Evolutionary conservation across 2,888 invertebrate genomes (phyloP).

Genomic region (Agriopis marginaria): DNA sequence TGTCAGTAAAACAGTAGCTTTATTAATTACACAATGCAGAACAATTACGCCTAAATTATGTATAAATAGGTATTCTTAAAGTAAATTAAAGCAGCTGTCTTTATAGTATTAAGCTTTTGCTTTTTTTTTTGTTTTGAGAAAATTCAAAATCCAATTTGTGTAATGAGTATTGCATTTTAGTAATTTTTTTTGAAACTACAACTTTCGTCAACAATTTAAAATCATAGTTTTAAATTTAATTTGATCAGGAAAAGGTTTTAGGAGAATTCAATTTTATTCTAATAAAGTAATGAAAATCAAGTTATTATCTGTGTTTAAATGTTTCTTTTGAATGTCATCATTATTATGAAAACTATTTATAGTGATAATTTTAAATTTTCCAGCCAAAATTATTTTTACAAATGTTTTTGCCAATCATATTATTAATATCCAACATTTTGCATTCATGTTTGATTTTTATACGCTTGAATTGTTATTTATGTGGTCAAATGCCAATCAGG

Average conservation of each 20-base stretch:
- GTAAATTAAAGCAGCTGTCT: neutral
- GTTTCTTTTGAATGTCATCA: neutral
- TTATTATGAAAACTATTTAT: neutral
- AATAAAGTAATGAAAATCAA: too few species aligned
- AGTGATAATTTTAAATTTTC: neutral
- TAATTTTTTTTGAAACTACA: too few species aligned
- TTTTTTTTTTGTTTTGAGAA: too few species aligned
- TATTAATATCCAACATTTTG: constrained; percentile 12
- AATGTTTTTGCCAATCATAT: neutral
- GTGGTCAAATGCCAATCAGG: constrained; percentile 30
- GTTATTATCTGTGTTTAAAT: too few species aligned
- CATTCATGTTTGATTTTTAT: constrained; percentile 14
- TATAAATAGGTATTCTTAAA: neutral
- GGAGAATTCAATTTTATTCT: too few species aligned
- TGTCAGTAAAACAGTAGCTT: constrained; percentile 20
- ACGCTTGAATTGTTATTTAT: constrained; percentile 26
- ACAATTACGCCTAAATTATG: constrained; percentile 3
- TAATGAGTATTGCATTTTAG: too few species aligned
- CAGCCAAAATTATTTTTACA: neutral
- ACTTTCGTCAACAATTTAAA: neutral
- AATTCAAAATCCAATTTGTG: too few species aligned
- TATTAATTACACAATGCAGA: constrained; percentile 3
- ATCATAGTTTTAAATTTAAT: neutral
- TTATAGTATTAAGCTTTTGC: neutral
- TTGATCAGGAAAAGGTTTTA: too few species aligned